These are phyloP conservation scores for Limnothrissa miodon DNA, from an alignment of 2,113 vertebrate genomes.

Conservation along the genomic window DNA sequence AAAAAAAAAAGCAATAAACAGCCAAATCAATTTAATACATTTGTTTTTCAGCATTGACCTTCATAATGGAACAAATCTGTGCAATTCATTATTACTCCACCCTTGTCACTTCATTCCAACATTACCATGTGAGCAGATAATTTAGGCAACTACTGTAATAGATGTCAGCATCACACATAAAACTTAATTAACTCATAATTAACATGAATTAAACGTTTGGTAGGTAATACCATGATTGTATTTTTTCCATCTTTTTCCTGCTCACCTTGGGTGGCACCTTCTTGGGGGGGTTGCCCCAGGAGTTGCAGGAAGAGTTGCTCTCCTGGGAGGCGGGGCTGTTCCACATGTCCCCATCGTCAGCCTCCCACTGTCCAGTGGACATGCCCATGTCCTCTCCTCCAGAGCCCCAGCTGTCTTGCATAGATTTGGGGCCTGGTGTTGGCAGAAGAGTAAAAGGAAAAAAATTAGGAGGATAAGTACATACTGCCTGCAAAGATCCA, in stretches of 20 bases:
- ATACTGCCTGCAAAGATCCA: background rate
- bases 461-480: background rate
- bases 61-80: no score
- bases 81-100: background rate
- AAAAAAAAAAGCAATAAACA: conserved; percentile 33
- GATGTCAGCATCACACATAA: background rate
- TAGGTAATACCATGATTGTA: no score
- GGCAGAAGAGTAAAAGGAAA: background rate
- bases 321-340: conserved; percentile 90
- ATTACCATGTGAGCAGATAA: background rate
- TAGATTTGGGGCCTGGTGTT: conserved; percentile 90
- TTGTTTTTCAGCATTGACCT: no score
- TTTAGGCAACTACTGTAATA: background rate
- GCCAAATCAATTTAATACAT: no score
- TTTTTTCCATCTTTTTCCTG: no score
- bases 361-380: conserved; percentile 85
- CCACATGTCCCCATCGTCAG: conserved; percentile 95
- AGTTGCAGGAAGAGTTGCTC: conserved; percentile 87
- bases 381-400: conserved; percentile 86
- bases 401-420: conserved; percentile 97
- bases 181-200: background rate
- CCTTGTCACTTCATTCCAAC: background rate
- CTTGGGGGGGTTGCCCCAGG: conserved; percentile 88
- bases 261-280: conserved; percentile 88
- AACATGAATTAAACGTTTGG: background rate